These are phyloP conservation scores for Congeria kusceri DNA, from an alignment of 2,888 invertebrate genomes.

Conservation along the genomic window DNA sequence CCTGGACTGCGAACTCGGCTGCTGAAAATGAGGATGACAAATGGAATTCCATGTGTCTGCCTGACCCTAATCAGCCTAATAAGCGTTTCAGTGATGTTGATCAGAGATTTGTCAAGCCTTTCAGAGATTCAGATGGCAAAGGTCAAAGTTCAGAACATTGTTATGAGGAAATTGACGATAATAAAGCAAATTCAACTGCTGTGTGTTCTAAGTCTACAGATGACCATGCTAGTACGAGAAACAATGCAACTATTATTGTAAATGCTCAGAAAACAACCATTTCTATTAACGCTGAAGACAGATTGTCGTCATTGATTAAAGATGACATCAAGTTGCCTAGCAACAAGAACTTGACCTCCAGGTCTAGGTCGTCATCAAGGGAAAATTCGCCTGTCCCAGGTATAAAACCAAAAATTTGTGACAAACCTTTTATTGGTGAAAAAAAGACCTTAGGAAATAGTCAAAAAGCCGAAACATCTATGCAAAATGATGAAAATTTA, in stretches of 20 bases:
- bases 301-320: slow-evolving; percentile 21
- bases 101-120: slow-evolving; percentile 20
- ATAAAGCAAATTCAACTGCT: slow-evolving; percentile 21
- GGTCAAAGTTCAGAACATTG: slow-evolving; percentile 33
- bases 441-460: slow-evolving; percentile 8
- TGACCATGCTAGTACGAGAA: slow-evolving; percentile 3
- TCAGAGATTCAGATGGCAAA: slow-evolving; percentile 15
- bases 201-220: too few relatives aligned
- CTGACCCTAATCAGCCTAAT: slow-evolving; percentile 41
- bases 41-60: slow-evolving; percentile 62
- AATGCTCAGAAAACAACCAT: slow-evolving; percentile 2
- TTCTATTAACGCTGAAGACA: slow-evolving; percentile 21
- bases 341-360: slow-evolving; percentile 32
- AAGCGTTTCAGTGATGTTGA: slow-evolving; percentile 30
- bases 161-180: slow-evolving; percentile 59
- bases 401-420: slow-evolving; percentile 52
- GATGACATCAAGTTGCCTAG: slow-evolving; percentile 4
- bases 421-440: slow-evolving; percentile 24
- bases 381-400: slow-evolving; percentile 56
- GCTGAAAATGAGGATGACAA: slow-evolving; percentile 53
- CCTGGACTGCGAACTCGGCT: slow-evolving; percentile 42
- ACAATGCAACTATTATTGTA: slow-evolving; percentile 17
- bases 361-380: slow-evolving; percentile 59
- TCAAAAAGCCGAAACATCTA: slow-evolving; percentile 13
- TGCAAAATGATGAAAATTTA: slow-evolving; percentile 5